These are phyloP conservation scores for Euplagia quadripunctaria DNA, from an alignment of 2,888 invertebrate species.

Conservation along the genomic window DNA sequence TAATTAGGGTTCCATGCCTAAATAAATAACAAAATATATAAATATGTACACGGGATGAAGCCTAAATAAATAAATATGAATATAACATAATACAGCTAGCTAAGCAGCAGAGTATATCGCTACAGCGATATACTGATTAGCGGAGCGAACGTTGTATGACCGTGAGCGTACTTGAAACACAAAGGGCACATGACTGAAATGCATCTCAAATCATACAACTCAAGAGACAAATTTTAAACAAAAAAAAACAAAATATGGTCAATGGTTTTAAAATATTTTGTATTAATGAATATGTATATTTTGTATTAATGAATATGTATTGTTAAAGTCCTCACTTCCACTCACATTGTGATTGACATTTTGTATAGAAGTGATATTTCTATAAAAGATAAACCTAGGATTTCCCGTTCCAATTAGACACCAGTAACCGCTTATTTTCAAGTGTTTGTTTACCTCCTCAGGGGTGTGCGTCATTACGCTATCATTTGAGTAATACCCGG, in stretches of 20 bases:
- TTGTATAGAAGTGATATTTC: background rate
- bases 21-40: no score
- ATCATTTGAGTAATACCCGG: background rate
- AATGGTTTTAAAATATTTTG: no score
- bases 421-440: background rate
- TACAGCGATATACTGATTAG: conserved; percentile 1
- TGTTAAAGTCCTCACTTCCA: no score
- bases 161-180: background rate
- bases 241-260: background rate
- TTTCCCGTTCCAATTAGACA: background rate
- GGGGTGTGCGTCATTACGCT: background rate
- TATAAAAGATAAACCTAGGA: background rate
- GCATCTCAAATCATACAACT: background rate
- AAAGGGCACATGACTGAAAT: background rate
- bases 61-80: no score
- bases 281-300: no score
- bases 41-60: no score
- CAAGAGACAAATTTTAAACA: background rate
- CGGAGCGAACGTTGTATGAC: conserved; percentile 2
- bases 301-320: no score
- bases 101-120: no score
- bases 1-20: no score
- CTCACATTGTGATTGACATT: background rate
- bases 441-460: background rate
- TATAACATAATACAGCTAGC: no score